Evolutionary conservation across 2,888 invertebrate genomes (phyloP).

Genomic region (Ceramica pisi): DNA sequence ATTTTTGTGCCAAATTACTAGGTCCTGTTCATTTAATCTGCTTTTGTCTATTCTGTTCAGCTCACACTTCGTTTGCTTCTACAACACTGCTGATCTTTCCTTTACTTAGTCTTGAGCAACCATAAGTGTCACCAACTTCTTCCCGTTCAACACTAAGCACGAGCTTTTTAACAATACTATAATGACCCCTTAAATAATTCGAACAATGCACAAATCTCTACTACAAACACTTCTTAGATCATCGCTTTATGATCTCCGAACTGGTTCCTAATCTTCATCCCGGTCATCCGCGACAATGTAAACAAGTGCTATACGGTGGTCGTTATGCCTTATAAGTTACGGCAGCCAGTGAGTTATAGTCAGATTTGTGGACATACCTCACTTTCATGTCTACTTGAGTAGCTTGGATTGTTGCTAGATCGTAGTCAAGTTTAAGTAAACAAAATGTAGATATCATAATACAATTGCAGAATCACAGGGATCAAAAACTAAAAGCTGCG

Average conservation of each 20-base stretch:
- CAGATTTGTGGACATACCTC: constrained; percentile 14
- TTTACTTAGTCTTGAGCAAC: neutral
- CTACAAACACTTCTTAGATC: constrained; percentile 6
- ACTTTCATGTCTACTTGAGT: neutral
- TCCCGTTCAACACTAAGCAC: neutral
- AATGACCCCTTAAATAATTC: neutral
- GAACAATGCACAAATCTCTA: constrained; percentile 13
- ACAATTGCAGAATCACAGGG: neutral
- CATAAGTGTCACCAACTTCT: neutral
- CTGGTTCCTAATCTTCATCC: constrained; percentile 26
- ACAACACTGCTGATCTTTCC: neutral
- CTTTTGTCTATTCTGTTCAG: neutral
- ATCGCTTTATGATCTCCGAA: constrained; percentile 9
- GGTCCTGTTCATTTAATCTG: neutral
- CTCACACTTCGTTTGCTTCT: neutral
- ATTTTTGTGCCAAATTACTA: neutral
- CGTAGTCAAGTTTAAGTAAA: too few relatives aligned
- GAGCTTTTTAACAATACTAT: neutral
- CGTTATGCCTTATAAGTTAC: constrained; percentile 25
- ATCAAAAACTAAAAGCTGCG: constrained; percentile 22
- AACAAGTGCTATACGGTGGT: constrained; percentile 38
- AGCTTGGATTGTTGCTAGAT: neutral
- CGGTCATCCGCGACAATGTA: constrained; percentile 35
- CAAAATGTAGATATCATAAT: neutral
- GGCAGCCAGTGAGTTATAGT: constrained; percentile 11